phyloP scores from a whole-genome alignment of 2,113 vertebrate species.

The Tiliqua scincoides region DNA sequence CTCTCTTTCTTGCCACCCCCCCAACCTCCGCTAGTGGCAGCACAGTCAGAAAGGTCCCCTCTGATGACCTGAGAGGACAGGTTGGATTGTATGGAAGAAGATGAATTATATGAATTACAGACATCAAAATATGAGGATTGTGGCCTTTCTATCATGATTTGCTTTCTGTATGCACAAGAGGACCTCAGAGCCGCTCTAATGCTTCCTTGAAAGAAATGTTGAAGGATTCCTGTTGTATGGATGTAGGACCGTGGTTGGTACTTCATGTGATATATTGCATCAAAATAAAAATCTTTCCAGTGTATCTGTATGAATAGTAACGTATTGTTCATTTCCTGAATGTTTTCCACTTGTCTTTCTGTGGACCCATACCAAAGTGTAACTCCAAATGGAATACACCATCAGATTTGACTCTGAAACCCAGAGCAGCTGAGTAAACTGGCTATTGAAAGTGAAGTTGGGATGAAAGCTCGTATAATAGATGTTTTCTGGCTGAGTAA shows the following conservation, averaged over 20 bases:
- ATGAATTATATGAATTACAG: not conserved
- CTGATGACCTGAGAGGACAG: too few relatives aligned
- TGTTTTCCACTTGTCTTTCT: conserved; percentile 33
- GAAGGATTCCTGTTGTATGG: conserved; percentile 39
- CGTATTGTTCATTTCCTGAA: conserved; percentile 40
- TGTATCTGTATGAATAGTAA: not conserved
- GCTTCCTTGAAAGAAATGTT: conserved; percentile 10
- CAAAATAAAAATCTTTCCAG: conserved; percentile 44
- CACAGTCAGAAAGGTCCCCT: too few relatives aligned
- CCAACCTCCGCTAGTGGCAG: too few relatives aligned
- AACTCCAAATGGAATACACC: conserved; percentile 13
- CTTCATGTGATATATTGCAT: conserved; percentile 32
- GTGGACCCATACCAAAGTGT: conserved; percentile 42
- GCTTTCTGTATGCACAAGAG: not conserved
- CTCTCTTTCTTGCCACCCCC: too few relatives aligned
- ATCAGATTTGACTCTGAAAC: not conserved
- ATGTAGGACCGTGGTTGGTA: conserved; percentile 44
- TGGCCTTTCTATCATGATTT: not conserved
- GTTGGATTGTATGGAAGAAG: too few relatives aligned
- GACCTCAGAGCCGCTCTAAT: not conserved
- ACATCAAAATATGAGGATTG: not conserved
- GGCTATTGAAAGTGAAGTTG: conserved; percentile 21
- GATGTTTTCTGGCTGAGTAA: conserved; percentile 44
- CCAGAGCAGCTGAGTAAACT: not conserved
- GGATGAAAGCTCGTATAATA: conserved; percentile 48